These are phyloP conservation scores for Sylvia borin DNA, from an alignment of 2,797 vertebrate species.

Conservation along the genomic window DNA sequence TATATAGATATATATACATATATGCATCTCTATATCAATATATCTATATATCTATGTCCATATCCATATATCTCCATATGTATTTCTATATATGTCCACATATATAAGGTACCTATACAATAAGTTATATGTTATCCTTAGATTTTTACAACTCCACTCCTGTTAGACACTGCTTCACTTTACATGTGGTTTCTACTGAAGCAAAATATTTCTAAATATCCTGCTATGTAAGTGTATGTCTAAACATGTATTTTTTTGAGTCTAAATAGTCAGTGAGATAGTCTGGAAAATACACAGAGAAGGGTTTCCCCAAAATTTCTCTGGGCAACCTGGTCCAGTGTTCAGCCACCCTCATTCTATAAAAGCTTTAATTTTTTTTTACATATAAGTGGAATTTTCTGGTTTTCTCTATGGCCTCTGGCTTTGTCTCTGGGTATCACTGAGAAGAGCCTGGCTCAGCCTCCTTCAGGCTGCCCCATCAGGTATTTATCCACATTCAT, in stretches of 20 bases:
- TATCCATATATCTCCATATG: neutral
- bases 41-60: too few species aligned
- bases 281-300: neutral
- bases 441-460: neutral
- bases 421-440: neutral
- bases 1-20: neutral
- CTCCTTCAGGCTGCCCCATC: neutral
- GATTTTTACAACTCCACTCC: neutral
- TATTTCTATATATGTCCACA: neutral
- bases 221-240: neutral
- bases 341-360: neutral
- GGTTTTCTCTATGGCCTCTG: neutral
- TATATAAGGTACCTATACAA: neutral
- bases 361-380: neutral
- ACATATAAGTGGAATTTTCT: neutral
- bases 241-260: neutral
- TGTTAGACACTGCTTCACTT: neutral
- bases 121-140: neutral
- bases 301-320: accelerated
- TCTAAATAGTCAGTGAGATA: neutral
- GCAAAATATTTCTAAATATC: neutral
- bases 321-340: neutral
- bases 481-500: neutral
- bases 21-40: neutral
- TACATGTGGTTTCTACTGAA: neutral